A percentile compares a stretch with the other conserved stretches of the same genome.
phyloP scores from a whole-genome alignment of 2,888 invertebrate species.

The Hoplodrina ambigua region DNA sequence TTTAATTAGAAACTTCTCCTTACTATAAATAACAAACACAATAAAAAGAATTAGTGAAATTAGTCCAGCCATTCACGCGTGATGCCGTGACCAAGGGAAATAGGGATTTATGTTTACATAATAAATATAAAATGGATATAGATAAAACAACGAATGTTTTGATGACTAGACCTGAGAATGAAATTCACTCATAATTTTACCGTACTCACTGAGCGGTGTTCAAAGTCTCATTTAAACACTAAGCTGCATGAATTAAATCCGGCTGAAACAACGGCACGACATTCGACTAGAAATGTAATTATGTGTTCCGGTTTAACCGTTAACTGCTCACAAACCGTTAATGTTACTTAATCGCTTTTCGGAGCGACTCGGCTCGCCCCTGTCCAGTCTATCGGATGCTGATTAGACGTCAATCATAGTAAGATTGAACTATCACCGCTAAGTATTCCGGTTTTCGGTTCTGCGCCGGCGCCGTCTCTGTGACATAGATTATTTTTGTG shows the following conservation, averaged over 20 bases:
- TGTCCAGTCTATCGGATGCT: conserved; percentile 41
- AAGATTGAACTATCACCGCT: conserved; percentile 60
- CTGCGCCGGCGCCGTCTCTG: conserved; percentile 54
- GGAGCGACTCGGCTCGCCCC: conserved; percentile 51
- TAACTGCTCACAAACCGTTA: conserved; percentile 69
- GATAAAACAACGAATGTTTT: background rate
- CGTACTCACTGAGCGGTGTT: conserved; percentile 60
- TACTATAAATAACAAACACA: no score
- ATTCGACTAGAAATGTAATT: conserved; percentile 75
- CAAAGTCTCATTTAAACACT: conserved; percentile 57
- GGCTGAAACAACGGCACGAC: conserved; percentile 70
- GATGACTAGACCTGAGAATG: background rate
- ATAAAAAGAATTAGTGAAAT: no score
- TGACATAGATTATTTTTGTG: conserved; percentile 55
- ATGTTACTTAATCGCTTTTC: conserved; percentile 74
- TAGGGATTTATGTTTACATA: no score
- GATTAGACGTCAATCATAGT: conserved; percentile 59
- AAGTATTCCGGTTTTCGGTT: conserved; percentile 53
- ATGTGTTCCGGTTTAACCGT: conserved; percentile 77
- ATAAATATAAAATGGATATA: no score
- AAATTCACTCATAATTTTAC: conserved; percentile 65
- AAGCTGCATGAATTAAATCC: conserved; percentile 73
- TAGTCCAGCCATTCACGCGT: no score
- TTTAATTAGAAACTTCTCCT: no score
- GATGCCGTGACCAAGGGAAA: no score